Percentiles rank a stretch among this genome's conserved stretches.
Conservation (phyloP, 2,888 invertebrate genomes). For the Baronia brevicornis region DNA sequence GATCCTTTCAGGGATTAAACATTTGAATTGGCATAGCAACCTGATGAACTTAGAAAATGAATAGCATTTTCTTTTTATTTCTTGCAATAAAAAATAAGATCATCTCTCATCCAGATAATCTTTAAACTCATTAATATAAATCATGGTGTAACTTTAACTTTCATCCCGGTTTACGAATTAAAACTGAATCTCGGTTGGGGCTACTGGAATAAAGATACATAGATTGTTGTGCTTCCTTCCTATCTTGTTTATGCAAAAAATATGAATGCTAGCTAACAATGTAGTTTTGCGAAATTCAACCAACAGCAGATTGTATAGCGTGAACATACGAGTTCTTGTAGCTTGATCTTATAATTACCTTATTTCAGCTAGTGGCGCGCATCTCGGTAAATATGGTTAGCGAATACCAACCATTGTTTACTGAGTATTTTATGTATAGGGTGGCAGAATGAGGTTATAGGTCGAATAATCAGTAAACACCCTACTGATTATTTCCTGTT, state of each 20-base stretch:
- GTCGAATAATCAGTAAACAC: too few relatives aligned
- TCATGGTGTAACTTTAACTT: not conserved
- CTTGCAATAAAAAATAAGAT: not conserved
- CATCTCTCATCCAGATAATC: not conserved
- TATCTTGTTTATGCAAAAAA: not conserved
- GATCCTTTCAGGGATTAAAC: too few relatives aligned
- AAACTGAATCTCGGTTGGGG: constrained; percentile 3
- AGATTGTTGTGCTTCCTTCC: not conserved
- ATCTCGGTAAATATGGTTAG: constrained; percentile 3
- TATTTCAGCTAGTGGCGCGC: not conserved
- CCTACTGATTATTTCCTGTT: too few relatives aligned
- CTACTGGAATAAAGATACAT: not conserved
- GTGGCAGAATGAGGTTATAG: too few relatives aligned
- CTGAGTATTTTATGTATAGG: too few relatives aligned
- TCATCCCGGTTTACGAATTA: constrained; percentile 2
- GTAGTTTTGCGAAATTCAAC: constrained; percentile 1
- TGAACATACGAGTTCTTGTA: not conserved
- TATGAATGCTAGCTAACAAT: not conserved
- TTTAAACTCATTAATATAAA: not conserved
- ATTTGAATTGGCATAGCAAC: too few relatives aligned
- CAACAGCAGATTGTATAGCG: not conserved
- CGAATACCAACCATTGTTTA: constrained; percentile 15
- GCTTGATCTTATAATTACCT: constrained; percentile 2
- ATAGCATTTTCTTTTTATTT: too few relatives aligned
- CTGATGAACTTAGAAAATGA: too few relatives aligned